A percentile compares a stretch with the other conserved stretches of the same genome.
Evolutionary conservation across 2,113 vertebrate genomes (phyloP).

Genomic region (Philantomba maxwellii): DNA sequence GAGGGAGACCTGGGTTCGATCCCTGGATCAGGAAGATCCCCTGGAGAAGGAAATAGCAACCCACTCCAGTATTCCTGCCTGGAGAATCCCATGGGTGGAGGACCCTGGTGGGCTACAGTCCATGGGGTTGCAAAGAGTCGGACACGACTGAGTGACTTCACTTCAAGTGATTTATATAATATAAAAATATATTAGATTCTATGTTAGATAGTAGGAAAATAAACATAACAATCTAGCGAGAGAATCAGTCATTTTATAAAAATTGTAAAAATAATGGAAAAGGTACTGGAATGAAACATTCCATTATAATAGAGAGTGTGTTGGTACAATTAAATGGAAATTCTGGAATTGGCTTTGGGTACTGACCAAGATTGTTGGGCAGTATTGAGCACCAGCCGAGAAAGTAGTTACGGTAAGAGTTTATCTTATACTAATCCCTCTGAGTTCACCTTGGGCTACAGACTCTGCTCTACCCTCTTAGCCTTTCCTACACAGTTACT

Average conservation of each 20-base stretch:
- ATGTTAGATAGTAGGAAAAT: not conserved
- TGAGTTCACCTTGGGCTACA: not conserved
- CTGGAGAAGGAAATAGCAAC: too few relatives aligned
- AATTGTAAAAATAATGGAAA: not conserved
- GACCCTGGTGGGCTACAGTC: too few relatives aligned
- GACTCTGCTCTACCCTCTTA: not conserved
- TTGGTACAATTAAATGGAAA: not conserved
- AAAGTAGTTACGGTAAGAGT: not conserved
- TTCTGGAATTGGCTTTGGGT: not conserved
- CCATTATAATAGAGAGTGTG: not conserved
- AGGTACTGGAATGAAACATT: not conserved
- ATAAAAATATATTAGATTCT: not conserved
- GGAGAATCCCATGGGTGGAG: too few relatives aligned
- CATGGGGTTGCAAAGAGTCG: too few relatives aligned
- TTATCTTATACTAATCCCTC: not conserved
- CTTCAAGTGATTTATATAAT: not conserved
- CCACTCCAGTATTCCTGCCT: too few relatives aligned
- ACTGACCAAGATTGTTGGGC: not conserved
- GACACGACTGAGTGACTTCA: too few relatives aligned
- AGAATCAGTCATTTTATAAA: not conserved
- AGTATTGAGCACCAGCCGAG: not conserved
- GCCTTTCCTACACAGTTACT: not conserved
- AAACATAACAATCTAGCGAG: not conserved
- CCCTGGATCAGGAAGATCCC: too few relatives aligned
- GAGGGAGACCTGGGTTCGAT: too few relatives aligned